Evolutionary conservation across 2,797 vertebrate species (phyloP), one percentile per base, ranked within the genome.

Genomic region (Gila robusta): DNA sequence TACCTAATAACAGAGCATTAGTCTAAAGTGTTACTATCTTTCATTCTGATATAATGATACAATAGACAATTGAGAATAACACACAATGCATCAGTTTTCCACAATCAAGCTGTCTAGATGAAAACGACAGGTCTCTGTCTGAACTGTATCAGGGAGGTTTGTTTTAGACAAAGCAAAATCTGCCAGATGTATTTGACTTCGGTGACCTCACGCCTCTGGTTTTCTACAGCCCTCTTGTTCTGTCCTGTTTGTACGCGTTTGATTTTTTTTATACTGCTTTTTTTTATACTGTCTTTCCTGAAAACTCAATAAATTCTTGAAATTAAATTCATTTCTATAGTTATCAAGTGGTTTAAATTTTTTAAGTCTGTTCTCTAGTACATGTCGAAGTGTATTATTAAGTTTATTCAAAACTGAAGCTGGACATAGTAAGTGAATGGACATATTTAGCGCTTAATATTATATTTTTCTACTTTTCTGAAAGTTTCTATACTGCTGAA

Each of bases 121-220:
- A 59, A 77, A 47, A 72, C 35, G 67, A 11, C 70, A 47, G 37
- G 11, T 17, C 21, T 14, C 67, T 32, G 6, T 84, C 41, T 73
- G 62, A 21, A 76, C 35, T 82, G 6, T 84, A 28, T 47, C 70
- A 69, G 37, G 11, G 6, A 59, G 67, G 21, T 26, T 39, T 7
- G 56, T 26, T 74, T 85, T 83, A 76, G 69, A 80, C 71, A n/a
- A 71, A 85, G 79, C 2, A 62, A 59, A 77, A 77, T 85, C 0
- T 88, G 69, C 28, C 70, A 62, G 64, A 67, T 79, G 64, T 73
- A 32, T 72, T 59, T 87, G 49, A 86, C 69, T 83, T 84, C 7
- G 12, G 41, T 78, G 69, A 86, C 86, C 81, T 44, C 12, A 32
- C 21, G 21, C 39, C 19, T 35, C 41, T 32, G 62, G 12, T 64